A percentile compares a stretch with the other conserved stretches of the same genome.
These are phyloP conservation scores for Tangara arthus DNA, from an alignment of 2,797 vertebrate genomes.

Conservation along the genomic window DNA sequence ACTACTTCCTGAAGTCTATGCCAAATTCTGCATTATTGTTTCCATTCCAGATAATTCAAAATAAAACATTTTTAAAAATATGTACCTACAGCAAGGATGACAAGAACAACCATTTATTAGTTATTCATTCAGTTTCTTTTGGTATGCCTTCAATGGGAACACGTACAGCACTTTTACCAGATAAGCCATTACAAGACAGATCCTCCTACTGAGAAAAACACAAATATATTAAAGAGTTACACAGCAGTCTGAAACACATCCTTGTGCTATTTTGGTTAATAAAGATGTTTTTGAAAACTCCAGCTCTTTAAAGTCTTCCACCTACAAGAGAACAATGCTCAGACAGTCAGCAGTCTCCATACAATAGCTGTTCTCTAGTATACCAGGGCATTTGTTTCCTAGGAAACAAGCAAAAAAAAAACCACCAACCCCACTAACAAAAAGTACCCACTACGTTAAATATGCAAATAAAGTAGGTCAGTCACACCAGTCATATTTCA, in stretches of 20 bases:
- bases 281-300: slow-evolving; percentile 34
- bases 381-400: slow-evolving; percentile 55
- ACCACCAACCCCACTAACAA: not conserved
- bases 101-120: not conserved
- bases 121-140: not conserved
- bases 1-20: not conserved
- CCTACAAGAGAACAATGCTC: slow-evolving; percentile 40
- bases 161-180: not conserved
- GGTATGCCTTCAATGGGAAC: not conserved
- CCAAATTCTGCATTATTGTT: not conserved
- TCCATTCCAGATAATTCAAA: not conserved
- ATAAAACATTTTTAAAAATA: not conserved
- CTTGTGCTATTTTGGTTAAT: not conserved
- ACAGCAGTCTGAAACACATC: not conserved
- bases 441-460: slow-evolving; percentile 54
- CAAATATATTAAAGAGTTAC: not conserved
- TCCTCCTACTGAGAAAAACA: not conserved
- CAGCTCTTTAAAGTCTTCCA: slow-evolving; percentile 27
- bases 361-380: slow-evolving; percentile 32
- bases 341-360: slow-evolving; percentile 2
- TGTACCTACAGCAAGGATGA: not conserved
- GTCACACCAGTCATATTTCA: slow-evolving; percentile 60
- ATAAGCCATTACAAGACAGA: not conserved
- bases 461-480: slow-evolving; percentile 70
- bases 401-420: slow-evolving; percentile 53